These are phyloP conservation scores for Drosophila suzukii DNA, from an alignment of 1,140 invertebrate species.

Conservation along the genomic window DNA sequence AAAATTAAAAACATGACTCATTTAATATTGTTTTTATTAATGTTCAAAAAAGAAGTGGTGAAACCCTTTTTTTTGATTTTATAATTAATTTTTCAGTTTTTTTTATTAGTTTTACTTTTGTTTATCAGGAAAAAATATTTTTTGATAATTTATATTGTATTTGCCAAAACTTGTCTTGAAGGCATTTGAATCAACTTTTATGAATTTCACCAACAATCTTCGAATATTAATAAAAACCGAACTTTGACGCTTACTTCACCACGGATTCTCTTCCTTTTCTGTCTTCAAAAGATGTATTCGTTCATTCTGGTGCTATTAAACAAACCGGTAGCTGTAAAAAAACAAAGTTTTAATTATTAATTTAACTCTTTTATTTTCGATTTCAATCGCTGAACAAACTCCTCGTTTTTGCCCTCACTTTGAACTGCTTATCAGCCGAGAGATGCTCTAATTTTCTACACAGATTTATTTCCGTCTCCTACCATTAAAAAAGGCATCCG, in stretches of 20 bases:
- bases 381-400: constrained; percentile 12
- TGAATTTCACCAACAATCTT: neutral
- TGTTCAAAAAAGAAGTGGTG: neutral
- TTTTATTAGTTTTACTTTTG: too few relatives aligned
- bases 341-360: neutral
- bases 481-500: constrained; percentile 45
- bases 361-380: neutral
- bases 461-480: constrained; percentile 37
- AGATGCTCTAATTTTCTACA: constrained; percentile 44
- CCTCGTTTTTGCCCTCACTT: constrained; percentile 11
- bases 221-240: too few relatives aligned
- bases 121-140: too few relatives aligned
- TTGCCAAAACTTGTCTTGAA: neutral
- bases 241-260: constrained; percentile 3
- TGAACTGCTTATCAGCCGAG: constrained; percentile 39
- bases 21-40: neutral
- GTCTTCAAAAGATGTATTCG: neutral
- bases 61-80: neutral
- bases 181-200: neutral
- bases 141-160: too few relatives aligned
- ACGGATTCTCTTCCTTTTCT: constrained; percentile 14
- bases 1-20: neutral
- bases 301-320: constrained; percentile 25
- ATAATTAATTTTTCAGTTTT: neutral
- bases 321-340: constrained; percentile 20